Base-by-base conservation (phyloP, 1,140 invertebrate species). In the Myzus persicae region DNA sequence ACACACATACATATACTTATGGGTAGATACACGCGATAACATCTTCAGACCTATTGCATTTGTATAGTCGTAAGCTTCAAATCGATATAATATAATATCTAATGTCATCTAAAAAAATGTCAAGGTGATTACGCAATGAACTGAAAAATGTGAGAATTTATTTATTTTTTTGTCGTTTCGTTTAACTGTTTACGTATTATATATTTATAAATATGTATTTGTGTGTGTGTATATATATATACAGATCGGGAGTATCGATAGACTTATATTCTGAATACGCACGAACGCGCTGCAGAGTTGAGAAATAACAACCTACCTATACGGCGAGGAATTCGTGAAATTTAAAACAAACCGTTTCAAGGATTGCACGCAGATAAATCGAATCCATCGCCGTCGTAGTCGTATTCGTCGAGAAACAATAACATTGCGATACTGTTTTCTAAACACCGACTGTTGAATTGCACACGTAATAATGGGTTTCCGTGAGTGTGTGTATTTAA, bases 41-140 rank as follows among this genome's bases (percentile, higher is more conserved):
- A 89, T 89, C 88, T 89, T 26, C 46, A 26, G 46, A 89, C 48
- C 88, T 38, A 54, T 89, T 89, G 22, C 46, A 26, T 89, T 51
- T 89, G 36, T 89, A 38, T 51, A 31, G 7, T 3, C 8, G 22
- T 89, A 88, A 36, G 48, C 36, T 54, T 54, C 48, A n/a, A 36
- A 89, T 89, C 88, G 48, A 89, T 89, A 89, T 36, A 36, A 82
- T 82, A 82, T 46, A 46, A 87, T 87, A 51, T 89, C n/a, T 89
- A 44, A 51, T 89, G n/a, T 89, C 88, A 54, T 89, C 48, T 89
- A 89, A 89, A 89, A 89, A 89, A 89, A 89, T 89, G 88, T 89
- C 48, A 54, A 89, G 48, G 88, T 46, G 88, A 89, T 89, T 89
- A 89, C 88, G 46, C 14, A 89, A 89, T 51, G 88, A 89, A 38